Evolutionary conservation across 2,888 invertebrate species (phyloP).

Genomic region (Caenorhabditis japonica): DNA sequence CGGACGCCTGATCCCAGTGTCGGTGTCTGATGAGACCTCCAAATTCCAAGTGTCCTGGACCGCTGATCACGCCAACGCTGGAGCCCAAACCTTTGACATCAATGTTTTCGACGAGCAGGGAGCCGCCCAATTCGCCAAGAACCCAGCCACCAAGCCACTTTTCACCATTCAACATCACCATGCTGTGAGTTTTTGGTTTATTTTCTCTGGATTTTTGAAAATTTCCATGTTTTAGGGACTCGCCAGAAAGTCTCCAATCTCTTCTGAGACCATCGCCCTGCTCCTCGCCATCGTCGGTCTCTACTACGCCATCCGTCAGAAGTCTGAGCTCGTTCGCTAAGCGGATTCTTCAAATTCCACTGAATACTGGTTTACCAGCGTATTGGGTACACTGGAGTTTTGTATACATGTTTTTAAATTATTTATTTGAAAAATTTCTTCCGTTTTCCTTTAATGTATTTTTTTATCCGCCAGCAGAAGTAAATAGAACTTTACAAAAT

Average conservation of each 20-base stretch:
- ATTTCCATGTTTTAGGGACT: slow-evolving; percentile 58
- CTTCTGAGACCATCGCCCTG: slow-evolving; percentile 70
- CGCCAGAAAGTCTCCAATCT: slow-evolving; percentile 66
- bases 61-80: slow-evolving; percentile 87
- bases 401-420: slow-evolving; percentile 32
- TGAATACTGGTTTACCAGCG: slow-evolving; percentile 27
- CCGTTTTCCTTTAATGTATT: slow-evolving; percentile 17
- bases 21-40: slow-evolving; percentile 84
- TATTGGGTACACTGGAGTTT: slow-evolving; percentile 21
- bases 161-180: slow-evolving; percentile 85
- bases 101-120: slow-evolving; percentile 92
- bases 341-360: background rate
- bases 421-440: slow-evolving; percentile 2
- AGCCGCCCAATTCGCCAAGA: slow-evolving; percentile 87
- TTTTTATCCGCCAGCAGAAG: background rate
- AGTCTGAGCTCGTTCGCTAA: slow-evolving; percentile 65
- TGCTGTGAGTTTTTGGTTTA: slow-evolving; percentile 78
- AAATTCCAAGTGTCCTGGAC: slow-evolving; percentile 94
- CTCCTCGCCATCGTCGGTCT: slow-evolving; percentile 63
- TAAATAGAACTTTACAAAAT: background rate
- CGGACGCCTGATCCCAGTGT: slow-evolving; percentile 88
- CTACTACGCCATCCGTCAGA: slow-evolving; percentile 71
- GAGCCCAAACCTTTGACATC: slow-evolving; percentile 86
- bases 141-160: slow-evolving; percentile 83
- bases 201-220: background rate